Percentiles rank a stretch among this genome's conserved stretches.
These are phyloP conservation scores for Pseudorectes ferrugineus DNA, from an alignment of 2,113 vertebrate genomes.

Conservation along the genomic window DNA sequence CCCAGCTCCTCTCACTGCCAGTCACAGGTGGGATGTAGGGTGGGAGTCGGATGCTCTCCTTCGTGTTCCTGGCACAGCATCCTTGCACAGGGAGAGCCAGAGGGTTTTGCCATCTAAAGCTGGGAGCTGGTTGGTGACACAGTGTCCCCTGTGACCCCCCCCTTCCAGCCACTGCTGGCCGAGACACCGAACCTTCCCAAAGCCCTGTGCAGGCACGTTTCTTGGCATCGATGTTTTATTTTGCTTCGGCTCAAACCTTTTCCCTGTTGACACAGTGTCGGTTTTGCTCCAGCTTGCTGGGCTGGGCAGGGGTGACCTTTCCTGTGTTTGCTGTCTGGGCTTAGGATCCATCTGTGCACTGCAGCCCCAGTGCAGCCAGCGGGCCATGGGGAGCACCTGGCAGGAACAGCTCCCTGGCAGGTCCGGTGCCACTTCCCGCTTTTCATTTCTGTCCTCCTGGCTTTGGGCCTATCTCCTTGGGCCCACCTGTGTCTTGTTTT, in stretches of 20 bases:
- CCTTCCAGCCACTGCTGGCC: not conserved
- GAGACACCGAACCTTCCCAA: not conserved
- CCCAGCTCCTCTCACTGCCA: not conserved
- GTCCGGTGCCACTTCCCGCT: rapidly evolving
- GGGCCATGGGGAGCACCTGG: not conserved
- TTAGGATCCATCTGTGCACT: not conserved
- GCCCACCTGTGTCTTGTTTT: rapidly evolving
- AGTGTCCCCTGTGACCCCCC: not conserved
- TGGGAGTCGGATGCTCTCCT: not conserved
- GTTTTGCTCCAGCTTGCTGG: not conserved
- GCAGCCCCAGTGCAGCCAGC: not conserved
- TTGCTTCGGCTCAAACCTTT: not conserved
- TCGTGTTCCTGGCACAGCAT: not conserved
- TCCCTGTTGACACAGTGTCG: not conserved
- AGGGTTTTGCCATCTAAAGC: not conserved
- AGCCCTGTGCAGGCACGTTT: not conserved
- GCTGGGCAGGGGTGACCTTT: slow-evolving; percentile 19
- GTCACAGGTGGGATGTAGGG: not conserved
- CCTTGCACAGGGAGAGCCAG: not conserved
- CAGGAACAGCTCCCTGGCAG: not conserved
- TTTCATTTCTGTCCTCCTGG: not conserved
- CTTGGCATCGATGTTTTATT: not conserved
- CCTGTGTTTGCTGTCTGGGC: not conserved
- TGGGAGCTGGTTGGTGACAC: not conserved
- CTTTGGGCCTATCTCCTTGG: not conserved